A percentile compares a stretch with the other conserved stretches of the same genome.
phyloP scores from a whole-genome alignment of 92 coral and sea anemone species.

The Parazoanthus swiftii region DNA sequence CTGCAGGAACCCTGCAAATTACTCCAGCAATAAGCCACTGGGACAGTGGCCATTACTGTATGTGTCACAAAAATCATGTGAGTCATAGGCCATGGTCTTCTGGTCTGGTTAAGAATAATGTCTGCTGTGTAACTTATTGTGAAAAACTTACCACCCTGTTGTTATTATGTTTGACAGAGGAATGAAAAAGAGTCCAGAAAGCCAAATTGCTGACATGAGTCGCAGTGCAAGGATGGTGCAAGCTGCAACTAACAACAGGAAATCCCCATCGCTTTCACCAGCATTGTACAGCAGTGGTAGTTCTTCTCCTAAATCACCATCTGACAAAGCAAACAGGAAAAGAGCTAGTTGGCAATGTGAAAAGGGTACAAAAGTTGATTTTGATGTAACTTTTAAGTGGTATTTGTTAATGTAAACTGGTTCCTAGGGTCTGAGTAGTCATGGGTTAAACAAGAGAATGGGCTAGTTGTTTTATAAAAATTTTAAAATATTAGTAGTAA shows the following conservation, averaged over 20 bases:
- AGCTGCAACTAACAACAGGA: conserved; percentile 63
- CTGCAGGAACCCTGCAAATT: too few species aligned
- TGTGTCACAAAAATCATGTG: too few species aligned
- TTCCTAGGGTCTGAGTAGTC: too few species aligned
- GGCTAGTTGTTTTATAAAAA: too few species aligned
- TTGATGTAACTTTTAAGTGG: not conserved
- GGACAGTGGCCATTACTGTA: too few species aligned
- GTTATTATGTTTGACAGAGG: conserved; percentile 17
- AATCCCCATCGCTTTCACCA: conserved; percentile 34
- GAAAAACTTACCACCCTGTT: not conserved
- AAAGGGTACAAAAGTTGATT: conserved; percentile 8
- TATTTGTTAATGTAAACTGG: too few species aligned
- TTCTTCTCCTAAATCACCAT: not conserved
- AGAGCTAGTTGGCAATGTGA: conserved; percentile 17
- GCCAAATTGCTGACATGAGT: conserved; percentile 43
- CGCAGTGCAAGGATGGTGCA: conserved; percentile 69
- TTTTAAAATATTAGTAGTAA: too few species aligned
- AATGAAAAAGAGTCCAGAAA: conserved; percentile 54
- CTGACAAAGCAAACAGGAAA: conserved; percentile 22
- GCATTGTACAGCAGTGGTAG: not conserved
- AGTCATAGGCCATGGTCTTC: too few species aligned
- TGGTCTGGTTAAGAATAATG: not conserved
- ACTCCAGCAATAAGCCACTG: too few species aligned
- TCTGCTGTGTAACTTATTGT: not conserved
- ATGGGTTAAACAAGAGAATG: too few species aligned